Evolutionary conservation across 2,888 invertebrate genomes (phyloP), one percentile per base, ranked within the genome.

Genomic region (Andrena bicolor): DNA sequence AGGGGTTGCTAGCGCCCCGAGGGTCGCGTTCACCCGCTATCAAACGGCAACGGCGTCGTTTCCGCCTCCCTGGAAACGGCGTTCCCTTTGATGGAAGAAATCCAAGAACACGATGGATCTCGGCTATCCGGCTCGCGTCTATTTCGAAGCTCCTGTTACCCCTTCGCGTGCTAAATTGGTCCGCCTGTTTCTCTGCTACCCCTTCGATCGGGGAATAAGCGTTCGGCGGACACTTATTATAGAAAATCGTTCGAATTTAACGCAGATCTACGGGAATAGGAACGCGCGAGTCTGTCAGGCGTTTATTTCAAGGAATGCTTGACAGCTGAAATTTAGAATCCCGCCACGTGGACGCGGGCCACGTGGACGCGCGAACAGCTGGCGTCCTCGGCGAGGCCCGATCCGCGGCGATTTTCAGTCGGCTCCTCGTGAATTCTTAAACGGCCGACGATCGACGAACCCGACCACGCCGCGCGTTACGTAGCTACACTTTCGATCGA

Each of bases 401-500:
- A 10, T 20, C 26, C 51, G 41, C 49, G 41, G 49, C 23, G 48
- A 53, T 81, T 66, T 76, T 79, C 75, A 72, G 58, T 28, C 63
- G 26, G 26, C 51, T 20, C 49, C 63, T 82, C 80, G 78, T 84
- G 75, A 86, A 84, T 84, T 84, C 65, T 69, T 87, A 83, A 41
- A 86, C 60, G 61, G 61, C n/a, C 56, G 28, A 65, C 77, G 84
- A 80, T 84, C 86, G 87, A 86, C 85, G 85, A 41, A 85, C 80
- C 82, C 75, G 75, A 65, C 71, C 41, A 58, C 73, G 58, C 23
- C 60, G 56, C 71, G 77, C 81, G 69, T 87, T 86, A 84, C 83
- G 80, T n/a, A 41, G 5, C 0, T 83, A 70, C 65, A 70, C 76
- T 80, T 88, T 86, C 85, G 85, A 88, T 88, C 86, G 74, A 71